Percentiles rank a stretch among this genome's conserved stretches.
Evolutionary conservation across 2,888 invertebrate species (phyloP).

Genomic region (Eugnorisma glareosa): DNA sequence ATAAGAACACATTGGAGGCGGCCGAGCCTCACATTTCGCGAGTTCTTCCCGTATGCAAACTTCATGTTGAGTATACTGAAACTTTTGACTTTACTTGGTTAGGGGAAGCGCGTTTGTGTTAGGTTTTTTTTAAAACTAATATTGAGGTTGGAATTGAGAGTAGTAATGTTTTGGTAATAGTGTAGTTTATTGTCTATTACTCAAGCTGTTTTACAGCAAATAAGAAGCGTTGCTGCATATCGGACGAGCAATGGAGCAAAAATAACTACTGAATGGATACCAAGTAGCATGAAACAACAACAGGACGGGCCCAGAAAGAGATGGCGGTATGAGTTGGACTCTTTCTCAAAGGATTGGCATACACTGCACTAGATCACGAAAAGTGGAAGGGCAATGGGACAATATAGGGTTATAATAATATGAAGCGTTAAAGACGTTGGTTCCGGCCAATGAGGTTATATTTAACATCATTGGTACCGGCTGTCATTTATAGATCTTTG

Average conservation of each 20-base stretch:
- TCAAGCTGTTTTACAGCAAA: neutral
- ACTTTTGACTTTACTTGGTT: constrained; percentile 54
- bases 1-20: constrained; percentile 56
- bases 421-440: too few relatives aligned
- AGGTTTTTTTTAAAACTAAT: neutral
- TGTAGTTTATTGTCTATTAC: neutral
- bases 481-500: neutral
- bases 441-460: too few relatives aligned
- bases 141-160: neutral
- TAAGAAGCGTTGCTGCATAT: neutral
- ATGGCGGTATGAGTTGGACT: too few relatives aligned
- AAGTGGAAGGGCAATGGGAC: too few relatives aligned
- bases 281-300: too few relatives aligned
- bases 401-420: too few relatives aligned
- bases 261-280: too few relatives aligned
- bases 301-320: too few relatives aligned
- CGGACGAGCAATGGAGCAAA: too few relatives aligned
- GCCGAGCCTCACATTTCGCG: constrained; percentile 43
- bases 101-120: neutral
- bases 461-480: too few relatives aligned
- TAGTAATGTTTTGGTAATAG: neutral
- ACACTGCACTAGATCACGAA: too few relatives aligned
- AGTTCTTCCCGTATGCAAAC: constrained; percentile 52
- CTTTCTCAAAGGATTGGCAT: too few relatives aligned
- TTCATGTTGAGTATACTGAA: constrained; percentile 49